Conservation (phyloP, 2,888 invertebrate species). For the Adineta ricciae region DNA sequence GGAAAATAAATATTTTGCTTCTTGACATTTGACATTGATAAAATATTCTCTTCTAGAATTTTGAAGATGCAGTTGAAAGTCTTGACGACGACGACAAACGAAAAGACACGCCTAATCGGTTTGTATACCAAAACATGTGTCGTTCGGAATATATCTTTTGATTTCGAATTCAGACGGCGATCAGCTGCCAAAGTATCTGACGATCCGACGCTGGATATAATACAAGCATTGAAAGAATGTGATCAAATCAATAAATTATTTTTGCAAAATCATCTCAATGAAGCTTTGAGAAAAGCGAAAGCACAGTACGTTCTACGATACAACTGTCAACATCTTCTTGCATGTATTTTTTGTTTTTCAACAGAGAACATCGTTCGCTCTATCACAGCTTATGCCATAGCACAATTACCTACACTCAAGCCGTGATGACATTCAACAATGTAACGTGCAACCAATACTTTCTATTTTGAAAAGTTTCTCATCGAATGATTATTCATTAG, state of each 20-base stretch:
- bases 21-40: too few species aligned
- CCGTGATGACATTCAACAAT: constrained; percentile 80
- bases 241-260: constrained; percentile 69
- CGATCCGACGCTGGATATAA: constrained; percentile 46
- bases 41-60: constrained; percentile 37
- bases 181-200: not conserved
- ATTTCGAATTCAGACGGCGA: not conserved
- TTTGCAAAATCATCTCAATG: constrained; percentile 78
- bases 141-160: too few species aligned
- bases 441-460: constrained; percentile 47
- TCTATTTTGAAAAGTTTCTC: too few species aligned
- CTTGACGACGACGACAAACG: constrained; percentile 30
- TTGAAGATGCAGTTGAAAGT: constrained; percentile 41
- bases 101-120: constrained; percentile 35
- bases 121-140: not conserved
- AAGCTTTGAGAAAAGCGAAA: constrained; percentile 61
- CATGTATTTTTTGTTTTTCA: constrained; percentile 33
- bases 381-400: constrained; percentile 82
- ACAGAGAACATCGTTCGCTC: constrained; percentile 68
- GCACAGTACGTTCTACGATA: not conserved
- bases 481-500: constrained; percentile 44
- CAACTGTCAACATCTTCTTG: too few species aligned
- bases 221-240: constrained; percentile 66
- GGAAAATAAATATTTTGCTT: constrained; percentile 2
- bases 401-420: constrained; percentile 79